Percentiles rank a stretch among this genome's conserved stretches.
Evolutionary conservation across 2,888 invertebrate genomes (phyloP).

Genomic region (Eupithecia pulchellata): DNA sequence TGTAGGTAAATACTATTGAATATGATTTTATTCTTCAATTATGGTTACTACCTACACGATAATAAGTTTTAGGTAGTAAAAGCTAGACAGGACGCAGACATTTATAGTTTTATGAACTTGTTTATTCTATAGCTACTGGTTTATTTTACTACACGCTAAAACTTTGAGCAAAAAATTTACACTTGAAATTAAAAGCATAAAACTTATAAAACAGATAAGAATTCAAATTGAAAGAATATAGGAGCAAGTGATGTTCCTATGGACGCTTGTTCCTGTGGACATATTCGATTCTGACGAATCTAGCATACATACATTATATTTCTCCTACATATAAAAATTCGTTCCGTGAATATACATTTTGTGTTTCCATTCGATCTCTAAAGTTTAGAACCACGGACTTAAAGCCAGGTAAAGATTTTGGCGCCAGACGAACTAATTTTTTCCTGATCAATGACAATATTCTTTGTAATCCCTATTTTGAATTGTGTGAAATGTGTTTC

Average conservation of each 20-base stretch:
- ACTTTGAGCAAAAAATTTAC: background rate
- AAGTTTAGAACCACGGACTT: conserved; percentile 58
- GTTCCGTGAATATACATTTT: background rate
- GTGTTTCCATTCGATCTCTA: background rate
- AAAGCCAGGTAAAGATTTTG: conserved; percentile 62
- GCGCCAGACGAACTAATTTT: conserved; percentile 69
- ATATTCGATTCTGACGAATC: too few species aligned
- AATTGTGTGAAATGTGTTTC: conserved; percentile 27
- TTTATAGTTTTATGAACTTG: background rate
- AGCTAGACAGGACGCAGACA: background rate
- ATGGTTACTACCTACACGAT: too few species aligned
- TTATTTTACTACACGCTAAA: conserved; percentile 5
- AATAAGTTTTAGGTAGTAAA: background rate
- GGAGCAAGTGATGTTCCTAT: background rate
- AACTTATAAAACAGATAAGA: background rate
- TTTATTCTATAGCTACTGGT: background rate
- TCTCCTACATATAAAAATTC: background rate
- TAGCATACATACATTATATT: too few species aligned
- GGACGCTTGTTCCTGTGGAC: too few species aligned
- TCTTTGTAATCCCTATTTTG: conserved; percentile 44
- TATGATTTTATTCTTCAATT: background rate
- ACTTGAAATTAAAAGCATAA: background rate
- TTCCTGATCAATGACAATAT: conserved; percentile 58
- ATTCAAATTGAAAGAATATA: background rate
- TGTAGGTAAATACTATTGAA: too few species aligned